Evolutionary conservation across 2,888 invertebrate species (phyloP).

Genomic region (Scaptomyza reducta): DNA sequence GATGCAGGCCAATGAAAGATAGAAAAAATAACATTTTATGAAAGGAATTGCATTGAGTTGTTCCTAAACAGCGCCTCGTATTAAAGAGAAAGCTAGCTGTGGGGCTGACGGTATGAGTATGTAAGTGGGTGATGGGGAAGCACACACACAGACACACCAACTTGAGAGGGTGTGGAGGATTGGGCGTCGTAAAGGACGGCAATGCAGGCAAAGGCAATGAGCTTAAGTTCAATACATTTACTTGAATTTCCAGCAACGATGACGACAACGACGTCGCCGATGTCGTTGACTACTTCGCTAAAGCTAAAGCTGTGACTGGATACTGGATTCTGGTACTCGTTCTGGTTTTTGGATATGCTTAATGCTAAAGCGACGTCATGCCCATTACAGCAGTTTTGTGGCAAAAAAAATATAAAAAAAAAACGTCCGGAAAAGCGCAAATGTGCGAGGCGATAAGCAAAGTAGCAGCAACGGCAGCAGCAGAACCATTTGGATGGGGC

Average conservation of each 20-base stretch:
- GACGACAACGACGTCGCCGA: slow-evolving; percentile 42
- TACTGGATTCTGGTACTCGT: slow-evolving; percentile 8
- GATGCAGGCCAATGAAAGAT: slow-evolving; percentile 29
- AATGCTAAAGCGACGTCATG: slow-evolving; percentile 41
- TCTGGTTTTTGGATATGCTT: slow-evolving; percentile 26
- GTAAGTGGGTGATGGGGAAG: not conserved
- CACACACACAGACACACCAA: not conserved
- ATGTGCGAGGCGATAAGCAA: slow-evolving; percentile 78
- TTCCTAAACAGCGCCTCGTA: slow-evolving; percentile 48
- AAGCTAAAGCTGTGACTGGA: slow-evolving; percentile 2
- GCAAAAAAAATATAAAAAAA: slow-evolving; percentile 33
- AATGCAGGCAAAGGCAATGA: slow-evolving; percentile 68
- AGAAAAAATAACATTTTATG: slow-evolving; percentile 63
- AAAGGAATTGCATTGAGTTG: slow-evolving; percentile 71
- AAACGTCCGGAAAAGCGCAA: slow-evolving; percentile 60
- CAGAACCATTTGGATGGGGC: slow-evolving; percentile 13
- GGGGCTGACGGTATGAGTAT: not conserved
- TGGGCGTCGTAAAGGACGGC: slow-evolving; percentile 31
- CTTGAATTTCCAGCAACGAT: slow-evolving; percentile 65
- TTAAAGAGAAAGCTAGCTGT: slow-evolving; percentile 47
- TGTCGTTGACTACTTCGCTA: slow-evolving; percentile 69
- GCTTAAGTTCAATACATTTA: slow-evolving; percentile 79
- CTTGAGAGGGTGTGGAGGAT: not conserved
- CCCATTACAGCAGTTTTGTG: slow-evolving; percentile 71
- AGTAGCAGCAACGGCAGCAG: slow-evolving; percentile 51